These are phyloP conservation scores for Galago senegalensis DNA, from an alignment of 2,797 vertebrate genomes.

Conservation along the genomic window DNA sequence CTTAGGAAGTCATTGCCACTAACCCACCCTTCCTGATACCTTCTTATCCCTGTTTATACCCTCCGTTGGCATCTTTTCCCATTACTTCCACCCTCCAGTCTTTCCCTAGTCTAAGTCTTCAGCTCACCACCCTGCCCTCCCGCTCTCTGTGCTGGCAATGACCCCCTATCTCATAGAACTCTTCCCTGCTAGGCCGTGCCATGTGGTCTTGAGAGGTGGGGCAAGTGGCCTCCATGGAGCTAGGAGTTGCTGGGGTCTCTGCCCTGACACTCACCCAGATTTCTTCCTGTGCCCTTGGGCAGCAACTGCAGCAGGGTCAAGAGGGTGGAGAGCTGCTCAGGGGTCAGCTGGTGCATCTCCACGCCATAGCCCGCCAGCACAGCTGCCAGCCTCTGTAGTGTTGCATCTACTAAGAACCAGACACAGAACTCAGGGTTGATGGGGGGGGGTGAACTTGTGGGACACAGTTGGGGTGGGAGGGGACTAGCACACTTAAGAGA, in stretches of 20 bases:
- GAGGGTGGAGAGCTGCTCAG: constrained; percentile 94
- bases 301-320: constrained; percentile 92
- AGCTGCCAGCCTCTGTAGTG: constrained; percentile 92
- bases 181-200: neutral
- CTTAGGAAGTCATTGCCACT: neutral
- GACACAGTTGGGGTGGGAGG: neutral
- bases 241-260: neutral
- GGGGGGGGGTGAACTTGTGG: neutral
- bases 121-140: neutral
- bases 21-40: neutral
- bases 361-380: constrained; percentile 92
- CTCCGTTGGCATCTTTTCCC: neutral
- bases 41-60: neutral
- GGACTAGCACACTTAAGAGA: neutral
- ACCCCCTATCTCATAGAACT: neutral
- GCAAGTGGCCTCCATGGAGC: neutral
- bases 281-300: constrained; percentile 88
- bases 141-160: neutral
- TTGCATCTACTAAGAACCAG: constrained; percentile 88
- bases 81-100: neutral
- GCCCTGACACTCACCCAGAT: constrained; percentile 88
- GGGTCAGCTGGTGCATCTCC: constrained; percentile 93
- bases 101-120: neutral
- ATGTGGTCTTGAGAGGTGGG: neutral
- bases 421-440: constrained; percentile 24